A percentile compares a stretch with the other conserved stretches of the same genome.
phyloP scores from a whole-genome alignment of 2,888 invertebrate species.

The Zaprionus lineosus region DNA sequence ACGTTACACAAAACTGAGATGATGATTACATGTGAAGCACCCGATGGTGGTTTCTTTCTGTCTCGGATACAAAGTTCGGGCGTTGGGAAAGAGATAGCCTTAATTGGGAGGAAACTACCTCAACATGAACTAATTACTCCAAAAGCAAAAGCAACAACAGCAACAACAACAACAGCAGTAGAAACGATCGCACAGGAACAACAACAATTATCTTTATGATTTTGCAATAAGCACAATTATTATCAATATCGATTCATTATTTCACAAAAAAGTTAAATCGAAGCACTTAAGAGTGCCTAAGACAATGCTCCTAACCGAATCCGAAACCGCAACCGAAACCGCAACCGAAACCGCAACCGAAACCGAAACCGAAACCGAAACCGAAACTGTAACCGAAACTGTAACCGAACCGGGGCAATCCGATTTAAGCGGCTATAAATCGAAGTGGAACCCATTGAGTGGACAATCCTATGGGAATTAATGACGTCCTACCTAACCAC shows the following conservation, averaged over 20 bases:
- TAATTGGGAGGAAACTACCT: conserved; percentile 40
- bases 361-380: neutral
- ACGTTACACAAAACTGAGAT: conserved; percentile 3
- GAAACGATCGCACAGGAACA: no score
- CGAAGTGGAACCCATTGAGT: no score
- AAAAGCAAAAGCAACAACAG: no score
- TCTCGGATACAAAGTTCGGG: conserved; percentile 11
- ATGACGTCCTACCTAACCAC: conserved; percentile 2
- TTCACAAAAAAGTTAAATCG: conserved; percentile 40
- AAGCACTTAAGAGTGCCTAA: neutral
- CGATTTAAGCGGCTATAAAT: no score
- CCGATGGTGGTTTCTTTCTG: neutral
- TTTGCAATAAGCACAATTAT: conserved; percentile 37
- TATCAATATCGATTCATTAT: conserved; percentile 17
- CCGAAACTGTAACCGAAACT: neutral
- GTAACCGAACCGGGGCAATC: no score
- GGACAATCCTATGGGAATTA: conserved; percentile 36
- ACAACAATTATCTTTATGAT: conserved; percentile 58
- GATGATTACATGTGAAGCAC: neutral
- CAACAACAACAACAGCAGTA: no score
- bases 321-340: neutral
- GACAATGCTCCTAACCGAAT: neutral
- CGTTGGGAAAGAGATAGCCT: conserved; percentile 2
- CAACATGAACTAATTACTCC: conserved; percentile 50
- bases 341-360: neutral